Base-by-base conservation (phyloP, 2,113 vertebrate species). In the Pterocles burchelli region DNA sequence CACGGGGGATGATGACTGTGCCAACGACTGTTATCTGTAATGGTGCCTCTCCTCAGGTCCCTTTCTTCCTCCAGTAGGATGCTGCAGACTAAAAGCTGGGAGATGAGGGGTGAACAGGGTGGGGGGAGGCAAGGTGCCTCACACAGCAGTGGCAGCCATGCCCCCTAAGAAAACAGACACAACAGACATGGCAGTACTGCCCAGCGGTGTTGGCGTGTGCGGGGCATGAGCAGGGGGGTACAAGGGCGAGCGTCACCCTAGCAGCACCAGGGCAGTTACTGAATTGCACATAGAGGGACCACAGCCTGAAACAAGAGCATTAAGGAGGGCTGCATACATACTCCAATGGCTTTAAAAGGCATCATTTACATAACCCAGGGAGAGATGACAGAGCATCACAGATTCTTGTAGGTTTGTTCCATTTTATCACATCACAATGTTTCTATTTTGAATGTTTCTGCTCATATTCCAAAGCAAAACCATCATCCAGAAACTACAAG, bases 381-480 rank as follows among this genome's bases (percentile, higher is more conserved):
- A 94, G 54, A 67, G 73, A 88, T 88, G 79, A 89, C 86, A 89
- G 51, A 92, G 90, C 91, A 75, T 61, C 54, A 34, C 38, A 18
- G 75, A 83, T 81, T 85, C 66, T 62, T 72, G 73, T 59, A 87
- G 51, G 61, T 92, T 94, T 87, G 61, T 54, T 94, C 79, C 86
- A 77, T 78, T 93, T 83, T 85, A 94, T 63, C 73, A 75, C 65
- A 88, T 67, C 73, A 94, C 83, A 75, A 29, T 85, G 88, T 93
- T 93, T 92, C 95, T 97, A 93, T 96, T 93, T 96, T 90, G 74
- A 95, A 85, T 82, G 68, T 41, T 95, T 95, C 85, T 94, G 93
- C 78, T 93, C 85, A 43, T 61, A 67, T 74, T 92, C 89, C 65
- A 89, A 87, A 87, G 89, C 88, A 89, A 85, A 93, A 90, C 73